phyloP scores from a whole-genome alignment of 2,113 vertebrate species.

The Alligator mississippiensis region DNA sequence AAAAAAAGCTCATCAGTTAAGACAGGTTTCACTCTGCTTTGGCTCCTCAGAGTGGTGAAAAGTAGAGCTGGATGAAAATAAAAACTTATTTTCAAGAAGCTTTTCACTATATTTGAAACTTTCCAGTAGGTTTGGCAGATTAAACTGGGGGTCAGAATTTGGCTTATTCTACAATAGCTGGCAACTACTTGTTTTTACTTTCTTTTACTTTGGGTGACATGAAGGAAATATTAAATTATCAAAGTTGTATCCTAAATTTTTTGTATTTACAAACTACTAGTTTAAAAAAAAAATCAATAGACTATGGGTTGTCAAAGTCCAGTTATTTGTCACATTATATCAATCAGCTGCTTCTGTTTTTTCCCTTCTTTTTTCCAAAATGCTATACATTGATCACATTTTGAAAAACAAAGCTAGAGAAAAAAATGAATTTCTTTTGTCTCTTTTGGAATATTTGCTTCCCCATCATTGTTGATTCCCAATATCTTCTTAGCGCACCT shows the following conservation, averaged over 20 bases:
- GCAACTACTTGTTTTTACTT: not conserved
- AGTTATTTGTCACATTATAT: not conserved
- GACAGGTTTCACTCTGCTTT: not conserved
- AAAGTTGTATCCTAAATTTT: not conserved
- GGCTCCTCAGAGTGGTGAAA: not conserved
- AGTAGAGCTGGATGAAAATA: not conserved
- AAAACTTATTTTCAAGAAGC: not conserved
- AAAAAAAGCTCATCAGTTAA: not conserved
- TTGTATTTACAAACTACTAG: not conserved
- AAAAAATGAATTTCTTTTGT: conserved; percentile 27
- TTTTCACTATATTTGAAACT: not conserved
- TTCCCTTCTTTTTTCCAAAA: not conserved
- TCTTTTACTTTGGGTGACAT: not conserved
- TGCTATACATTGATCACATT: conserved; percentile 7
- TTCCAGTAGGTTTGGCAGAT: not conserved
- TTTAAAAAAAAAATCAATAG: not conserved
- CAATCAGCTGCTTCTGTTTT: not conserved
- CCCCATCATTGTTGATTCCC: not conserved
- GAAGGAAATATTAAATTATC: not conserved
- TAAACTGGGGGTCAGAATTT: not conserved
- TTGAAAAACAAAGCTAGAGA: not conserved
- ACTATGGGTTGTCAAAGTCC: not conserved
- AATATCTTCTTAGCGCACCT: not conserved
- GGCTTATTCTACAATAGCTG: not conserved
- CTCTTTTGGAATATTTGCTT: conserved; percentile 27